A percentile compares a stretch with the other conserved stretches of the same genome.
These are phyloP conservation scores for Rhinatrema bivittatum DNA, from an alignment of 2,797 vertebrate species.

Conservation along the genomic window DNA sequence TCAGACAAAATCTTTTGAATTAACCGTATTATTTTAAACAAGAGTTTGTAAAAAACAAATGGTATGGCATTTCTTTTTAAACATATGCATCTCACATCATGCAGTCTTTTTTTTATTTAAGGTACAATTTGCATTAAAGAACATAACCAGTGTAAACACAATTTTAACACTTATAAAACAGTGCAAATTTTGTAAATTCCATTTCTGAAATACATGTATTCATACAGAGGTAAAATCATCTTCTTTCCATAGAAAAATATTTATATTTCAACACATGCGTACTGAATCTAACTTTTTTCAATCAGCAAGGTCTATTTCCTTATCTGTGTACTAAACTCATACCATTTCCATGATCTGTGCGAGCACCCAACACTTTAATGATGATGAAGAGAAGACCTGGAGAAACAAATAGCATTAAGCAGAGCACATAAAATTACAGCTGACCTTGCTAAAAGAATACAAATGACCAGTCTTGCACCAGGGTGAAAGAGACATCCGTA, in stretches of 20 bases:
- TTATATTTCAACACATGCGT: slow-evolving; percentile 38
- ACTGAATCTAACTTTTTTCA: slow-evolving; percentile 33
- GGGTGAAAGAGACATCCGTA: slow-evolving; percentile 31
- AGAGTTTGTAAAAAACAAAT: slow-evolving; percentile 47
- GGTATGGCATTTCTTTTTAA: slow-evolving; percentile 52
- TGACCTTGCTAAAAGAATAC: slow-evolving; percentile 18
- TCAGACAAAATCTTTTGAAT: slow-evolving; percentile 45
- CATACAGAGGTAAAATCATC: slow-evolving; percentile 39
- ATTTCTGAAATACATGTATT: slow-evolving; percentile 40
- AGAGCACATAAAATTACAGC: too few species aligned
- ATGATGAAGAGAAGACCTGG: slow-evolving; percentile 9
- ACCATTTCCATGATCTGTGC: slow-evolving; percentile 20
- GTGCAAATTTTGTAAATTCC: slow-evolving; percentile 43
- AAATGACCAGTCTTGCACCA: slow-evolving; percentile 15
- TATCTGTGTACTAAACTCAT: slow-evolving; percentile 27
- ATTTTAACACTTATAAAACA: slow-evolving; percentile 50
- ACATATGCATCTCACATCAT: slow-evolving; percentile 49
- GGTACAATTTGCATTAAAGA: slow-evolving; percentile 52
- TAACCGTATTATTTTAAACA: slow-evolving; percentile 37
- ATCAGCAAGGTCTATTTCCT: slow-evolving; percentile 33
- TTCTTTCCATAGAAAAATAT: slow-evolving; percentile 44
- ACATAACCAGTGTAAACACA: slow-evolving; percentile 54
- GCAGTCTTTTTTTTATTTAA: slow-evolving; percentile 38
- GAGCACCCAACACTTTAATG: slow-evolving; percentile 25
- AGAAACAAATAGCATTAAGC: slow-evolving; percentile 16